phyloP scores from a whole-genome alignment of 2,113 vertebrate species.

The Phyllostomus discolor region DNA sequence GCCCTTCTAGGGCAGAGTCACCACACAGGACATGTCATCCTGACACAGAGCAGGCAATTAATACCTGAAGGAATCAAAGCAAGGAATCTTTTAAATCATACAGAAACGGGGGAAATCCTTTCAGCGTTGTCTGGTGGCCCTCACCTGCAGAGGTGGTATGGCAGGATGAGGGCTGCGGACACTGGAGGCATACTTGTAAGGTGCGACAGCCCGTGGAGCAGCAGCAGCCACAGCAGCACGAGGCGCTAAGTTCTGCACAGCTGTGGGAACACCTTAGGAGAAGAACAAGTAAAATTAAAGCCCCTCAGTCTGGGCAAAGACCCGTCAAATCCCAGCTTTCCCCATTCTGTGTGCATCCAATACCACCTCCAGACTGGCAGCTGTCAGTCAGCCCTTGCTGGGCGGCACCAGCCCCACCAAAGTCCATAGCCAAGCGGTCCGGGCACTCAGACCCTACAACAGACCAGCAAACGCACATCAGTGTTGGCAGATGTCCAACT shows the following conservation, averaged over 20 bases:
- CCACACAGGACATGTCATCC: background rate
- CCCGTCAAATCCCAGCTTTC: slow-evolving; percentile 70
- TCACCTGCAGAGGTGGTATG: slow-evolving; percentile 94
- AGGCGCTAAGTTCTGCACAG: slow-evolving; percentile 87
- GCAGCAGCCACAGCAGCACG: slow-evolving; percentile 88
- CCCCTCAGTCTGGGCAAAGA: slow-evolving; percentile 43
- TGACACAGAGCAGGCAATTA: background rate
- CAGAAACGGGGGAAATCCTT: background rate
- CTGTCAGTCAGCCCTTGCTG: slow-evolving; percentile 69
- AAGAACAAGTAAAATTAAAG: slow-evolving; percentile 49
- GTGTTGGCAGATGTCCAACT: slow-evolving; percentile 68
- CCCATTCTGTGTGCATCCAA: slow-evolving; percentile 69
- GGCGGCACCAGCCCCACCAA: slow-evolving; percentile 69
- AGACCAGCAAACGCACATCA: slow-evolving; percentile 77
- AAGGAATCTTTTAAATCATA: background rate
- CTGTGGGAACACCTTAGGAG: slow-evolving; percentile 77
- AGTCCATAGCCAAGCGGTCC: slow-evolving; percentile 75
- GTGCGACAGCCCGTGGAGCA: slow-evolving; percentile 89
- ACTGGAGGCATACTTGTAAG: slow-evolving; percentile 93
- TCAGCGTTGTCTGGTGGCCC: background rate
- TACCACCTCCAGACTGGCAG: slow-evolving; percentile 64
- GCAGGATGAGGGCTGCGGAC: slow-evolving; percentile 93
- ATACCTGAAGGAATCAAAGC: background rate
- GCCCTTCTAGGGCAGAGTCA: background rate
- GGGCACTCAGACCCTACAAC: slow-evolving; percentile 76